A percentile compares a stretch with the other conserved stretches of the same genome.
Evolutionary conservation across 37 sponge, comb jelly and placozoan genomes (phyloP).

Genomic region (Spongia lamella): DNA sequence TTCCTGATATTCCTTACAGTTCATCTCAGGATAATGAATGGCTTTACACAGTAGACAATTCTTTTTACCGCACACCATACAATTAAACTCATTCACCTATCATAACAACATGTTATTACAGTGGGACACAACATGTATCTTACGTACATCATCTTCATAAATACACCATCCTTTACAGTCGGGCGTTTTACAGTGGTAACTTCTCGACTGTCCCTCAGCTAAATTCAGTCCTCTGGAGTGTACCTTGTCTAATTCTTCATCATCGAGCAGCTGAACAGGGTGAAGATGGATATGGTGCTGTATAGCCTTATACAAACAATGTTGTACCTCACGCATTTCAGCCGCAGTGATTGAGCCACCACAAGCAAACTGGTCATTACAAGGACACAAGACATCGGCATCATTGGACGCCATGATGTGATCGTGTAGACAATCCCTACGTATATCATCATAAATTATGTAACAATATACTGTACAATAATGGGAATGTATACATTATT

Average conservation of each 20-base stretch:
- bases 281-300: background rate
- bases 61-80: slow-evolving; percentile 56
- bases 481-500: no score
- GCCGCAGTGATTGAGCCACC: slow-evolving; percentile 62
- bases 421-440: slow-evolving; percentile 70
- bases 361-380: slow-evolving; percentile 61
- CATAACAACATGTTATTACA: background rate
- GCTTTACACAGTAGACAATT: slow-evolving; percentile 53
- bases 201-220: slow-evolving; percentile 71
- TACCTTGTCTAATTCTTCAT: slow-evolving; percentile 56
- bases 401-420: slow-evolving; percentile 51
- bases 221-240: slow-evolving; percentile 53
- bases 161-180: slow-evolving; percentile 90
- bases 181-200: slow-evolving; percentile 80
- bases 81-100: slow-evolving; percentile 70
- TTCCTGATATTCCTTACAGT: slow-evolving; percentile 49
- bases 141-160: slow-evolving; percentile 82
- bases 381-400: slow-evolving; percentile 87
- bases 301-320: background rate
- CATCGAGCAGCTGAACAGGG: slow-evolving; percentile 56
- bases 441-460: no score
- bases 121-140: background rate
- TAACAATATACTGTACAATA: no score
- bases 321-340: slow-evolving; percentile 70
- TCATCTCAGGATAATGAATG: slow-evolving; percentile 37